Percentiles rank a stretch among this genome's conserved stretches.
Evolutionary conservation across 2,113 vertebrate species (phyloP).

Genomic region (Scartelaos histophorus): DNA sequence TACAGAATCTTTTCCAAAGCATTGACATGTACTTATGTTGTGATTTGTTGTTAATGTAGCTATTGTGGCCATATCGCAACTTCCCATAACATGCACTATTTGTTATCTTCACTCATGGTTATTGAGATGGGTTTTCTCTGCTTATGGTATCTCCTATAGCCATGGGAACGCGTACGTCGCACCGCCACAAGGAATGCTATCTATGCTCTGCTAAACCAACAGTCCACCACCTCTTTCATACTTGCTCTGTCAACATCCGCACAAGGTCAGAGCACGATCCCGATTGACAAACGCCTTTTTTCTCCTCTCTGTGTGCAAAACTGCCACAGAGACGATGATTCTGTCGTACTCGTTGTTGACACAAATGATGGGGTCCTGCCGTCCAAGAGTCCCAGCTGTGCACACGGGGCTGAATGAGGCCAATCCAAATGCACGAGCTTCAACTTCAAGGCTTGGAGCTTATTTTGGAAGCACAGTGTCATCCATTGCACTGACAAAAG

Average conservation of each 20-base stretch:
- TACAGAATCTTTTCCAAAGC: too few relatives aligned
- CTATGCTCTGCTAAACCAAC: constrained; percentile 1
- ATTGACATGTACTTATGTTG: too few relatives aligned
- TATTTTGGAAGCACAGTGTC: constrained; percentile 63
- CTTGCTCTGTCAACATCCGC: constrained; percentile 31
- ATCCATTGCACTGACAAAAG: constrained; percentile 59
- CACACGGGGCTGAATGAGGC: constrained; percentile 61
- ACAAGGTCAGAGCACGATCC: constrained; percentile 33
- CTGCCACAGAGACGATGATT: constrained; percentile 34
- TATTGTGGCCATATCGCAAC: constrained; percentile 30
- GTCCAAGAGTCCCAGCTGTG: constrained; percentile 68
- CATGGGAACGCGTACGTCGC: constrained; percentile 13
- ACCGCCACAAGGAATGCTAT: constrained; percentile 19
- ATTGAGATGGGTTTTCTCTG: constrained; percentile 42
- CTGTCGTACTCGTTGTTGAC: constrained; percentile 56
- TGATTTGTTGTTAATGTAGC: background rate
- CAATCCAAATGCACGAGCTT: constrained; percentile 61
- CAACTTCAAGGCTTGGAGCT: constrained; percentile 44
- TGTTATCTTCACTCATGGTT: constrained; percentile 34
- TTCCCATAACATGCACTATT: constrained; percentile 34
- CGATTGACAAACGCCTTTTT: constrained; percentile 21
- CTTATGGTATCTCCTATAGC: constrained; percentile 45
- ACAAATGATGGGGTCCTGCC: constrained; percentile 53
- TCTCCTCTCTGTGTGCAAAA: constrained; percentile 16
- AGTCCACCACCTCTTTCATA: constrained; percentile 16